Percentiles rank a stretch among this genome's conserved stretches.
phyloP scores from a whole-genome alignment of 2,113 vertebrate genomes.

The Rissa tridactyla region DNA sequence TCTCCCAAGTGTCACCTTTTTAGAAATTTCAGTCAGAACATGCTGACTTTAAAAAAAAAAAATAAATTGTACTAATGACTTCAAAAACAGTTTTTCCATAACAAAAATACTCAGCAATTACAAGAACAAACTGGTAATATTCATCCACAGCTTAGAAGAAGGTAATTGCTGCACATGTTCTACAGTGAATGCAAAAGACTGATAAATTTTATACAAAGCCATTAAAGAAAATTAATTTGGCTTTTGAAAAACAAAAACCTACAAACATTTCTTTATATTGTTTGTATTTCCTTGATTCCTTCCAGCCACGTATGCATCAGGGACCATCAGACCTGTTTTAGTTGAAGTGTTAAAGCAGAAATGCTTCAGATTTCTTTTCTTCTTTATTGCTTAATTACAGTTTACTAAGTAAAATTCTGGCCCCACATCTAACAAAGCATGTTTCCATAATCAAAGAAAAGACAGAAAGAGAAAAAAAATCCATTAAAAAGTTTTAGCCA shows the following conservation, averaged over 20 bases:
- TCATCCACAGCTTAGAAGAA: background rate
- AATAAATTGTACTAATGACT: background rate
- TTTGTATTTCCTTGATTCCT: background rate
- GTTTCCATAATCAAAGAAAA: background rate
- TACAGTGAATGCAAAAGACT: background rate
- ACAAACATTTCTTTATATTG: background rate
- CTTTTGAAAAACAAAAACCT: background rate
- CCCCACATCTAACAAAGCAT: background rate
- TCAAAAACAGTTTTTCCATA: background rate
- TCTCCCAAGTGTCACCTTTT: background rate
- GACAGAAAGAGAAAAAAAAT: background rate
- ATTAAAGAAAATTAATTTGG: background rate
- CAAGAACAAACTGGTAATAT: background rate
- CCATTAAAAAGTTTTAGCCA: background rate
- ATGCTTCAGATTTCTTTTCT: background rate
- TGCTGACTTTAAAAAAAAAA: background rate
- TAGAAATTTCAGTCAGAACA: constrained; percentile 16
- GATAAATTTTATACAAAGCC: background rate
- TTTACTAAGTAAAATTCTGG: background rate
- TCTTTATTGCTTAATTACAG: background rate
- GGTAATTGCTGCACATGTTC: background rate
- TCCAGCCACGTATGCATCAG: background rate
- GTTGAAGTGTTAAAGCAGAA: background rate
- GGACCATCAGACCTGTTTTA: background rate
- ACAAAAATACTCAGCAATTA: background rate